Conservation (phyloP, 2,797 vertebrate genomes). For the Leucoraja ocellata region DNA sequence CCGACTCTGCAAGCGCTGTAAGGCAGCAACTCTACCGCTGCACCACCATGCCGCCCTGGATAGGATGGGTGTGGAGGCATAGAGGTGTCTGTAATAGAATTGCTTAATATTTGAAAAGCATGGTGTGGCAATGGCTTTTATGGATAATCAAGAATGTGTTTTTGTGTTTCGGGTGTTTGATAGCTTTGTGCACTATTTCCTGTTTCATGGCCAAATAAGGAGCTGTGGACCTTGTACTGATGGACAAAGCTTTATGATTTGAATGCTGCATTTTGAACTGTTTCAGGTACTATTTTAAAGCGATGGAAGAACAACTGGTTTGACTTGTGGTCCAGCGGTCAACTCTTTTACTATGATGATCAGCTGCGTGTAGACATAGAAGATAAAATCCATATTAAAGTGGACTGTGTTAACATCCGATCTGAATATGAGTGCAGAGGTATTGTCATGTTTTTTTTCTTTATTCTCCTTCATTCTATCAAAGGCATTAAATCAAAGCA, state of each 20-base stretch:
- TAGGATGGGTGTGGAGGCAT: no score
- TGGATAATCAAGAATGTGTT: neutral
- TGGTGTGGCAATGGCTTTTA: neutral
- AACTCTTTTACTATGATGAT: constrained; percentile 82
- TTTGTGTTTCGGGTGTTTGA: neutral
- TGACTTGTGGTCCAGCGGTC: constrained; percentile 84
- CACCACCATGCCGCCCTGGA: no score
- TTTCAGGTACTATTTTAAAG: constrained; percentile 81
- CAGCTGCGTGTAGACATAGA: constrained; percentile 75
- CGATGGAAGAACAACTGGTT: constrained; percentile 98
- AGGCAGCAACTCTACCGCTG: no score
- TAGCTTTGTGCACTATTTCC: neutral
- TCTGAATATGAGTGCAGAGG: constrained; percentile 75
- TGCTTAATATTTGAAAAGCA: neutral
- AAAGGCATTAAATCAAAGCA: neutral
- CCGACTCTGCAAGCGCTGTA: no score
- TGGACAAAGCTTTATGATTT: neutral
- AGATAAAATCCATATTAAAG: constrained; percentile 83
- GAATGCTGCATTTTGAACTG: neutral
- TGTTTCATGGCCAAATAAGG: neutral
- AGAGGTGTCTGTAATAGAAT: neutral
- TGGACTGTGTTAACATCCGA: constrained; percentile 85
- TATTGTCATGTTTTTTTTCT: constrained; percentile 45
- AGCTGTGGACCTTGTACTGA: neutral
- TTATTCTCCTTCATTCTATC: neutral